Evolutionary conservation across 2,888 invertebrate species (phyloP), one percentile per base, ranked within the genome.

Genomic region (Schizotus pectinicornis): DNA sequence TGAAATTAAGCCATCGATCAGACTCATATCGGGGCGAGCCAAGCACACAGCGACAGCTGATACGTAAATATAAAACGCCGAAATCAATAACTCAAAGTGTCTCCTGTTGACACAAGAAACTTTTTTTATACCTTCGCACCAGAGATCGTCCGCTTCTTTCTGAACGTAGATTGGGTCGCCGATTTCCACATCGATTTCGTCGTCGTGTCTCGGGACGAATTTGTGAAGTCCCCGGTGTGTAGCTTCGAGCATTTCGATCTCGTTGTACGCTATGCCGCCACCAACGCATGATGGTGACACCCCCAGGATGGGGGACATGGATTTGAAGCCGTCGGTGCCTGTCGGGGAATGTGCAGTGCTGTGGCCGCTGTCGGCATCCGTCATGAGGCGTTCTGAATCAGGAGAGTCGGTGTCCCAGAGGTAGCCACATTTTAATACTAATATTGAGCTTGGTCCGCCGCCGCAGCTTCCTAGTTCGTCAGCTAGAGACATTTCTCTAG

Each of bases 81-180:
- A 35, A 9, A 9, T 9, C 11, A 35, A 35, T 22, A 22, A 22
- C 2, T 2, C 5, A 22, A 22, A 22, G 22, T 22, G 22, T 5
- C 22, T 22, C 5, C 22, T 22, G 2, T 38, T 38, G 38, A 11
- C 38, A 38, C 11, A 38, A 9, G 13, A 38, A 38, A 6, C 7
- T 7, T 9, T 45, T 47, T 33, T 61, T 74, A 67, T 77, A 93
- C 97, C 98, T 87, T 96, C 95, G 79, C 95, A 95, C 98, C 98
- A 98, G 62, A 96, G 83, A 79, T 98, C 98, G 69, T 98, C 98
- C 13, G 92, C 94, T 79, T 98, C 96, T 75, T 94, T 94, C 76
- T 95, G 94, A 67, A 99, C 95, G 77, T 97, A 96, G 64, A 98
- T 89, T 0, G 97, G 95, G 80, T 98, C 98, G 0, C 98, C 98